Conservation (phyloP, 2,113 vertebrate genomes). For the Sprattus sprattus region DNA sequence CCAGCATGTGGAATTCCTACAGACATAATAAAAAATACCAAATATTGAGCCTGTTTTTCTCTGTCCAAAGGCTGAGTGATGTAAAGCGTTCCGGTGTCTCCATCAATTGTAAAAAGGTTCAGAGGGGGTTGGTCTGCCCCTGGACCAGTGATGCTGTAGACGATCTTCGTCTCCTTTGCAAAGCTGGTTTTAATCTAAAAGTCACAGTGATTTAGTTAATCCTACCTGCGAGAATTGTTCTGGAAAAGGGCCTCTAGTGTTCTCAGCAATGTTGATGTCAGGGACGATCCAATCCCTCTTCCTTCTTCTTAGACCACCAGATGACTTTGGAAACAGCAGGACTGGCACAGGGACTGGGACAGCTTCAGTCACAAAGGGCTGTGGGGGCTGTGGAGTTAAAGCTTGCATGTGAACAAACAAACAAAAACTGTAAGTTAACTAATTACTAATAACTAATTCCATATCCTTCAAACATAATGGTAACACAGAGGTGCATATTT, state of each 20-base stretch:
- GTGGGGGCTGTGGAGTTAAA: slow-evolving; percentile 38
- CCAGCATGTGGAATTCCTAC: background rate
- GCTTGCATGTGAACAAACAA: background rate
- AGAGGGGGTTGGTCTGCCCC: slow-evolving; percentile 47
- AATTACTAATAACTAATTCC: background rate
- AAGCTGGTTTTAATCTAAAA: slow-evolving; percentile 30
- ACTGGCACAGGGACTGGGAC: slow-evolving; percentile 36
- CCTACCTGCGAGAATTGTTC: slow-evolving; percentile 49
- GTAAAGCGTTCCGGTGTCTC: slow-evolving; percentile 34
- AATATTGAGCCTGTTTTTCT: slow-evolving; percentile 39
- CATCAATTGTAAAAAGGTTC: slow-evolving; percentile 43
- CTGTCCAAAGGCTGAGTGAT: slow-evolving; percentile 50
- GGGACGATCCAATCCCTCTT: slow-evolving; percentile 74
- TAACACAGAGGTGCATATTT: too few relatives aligned
- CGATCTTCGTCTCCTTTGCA: background rate
- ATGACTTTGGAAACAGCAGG: slow-evolving; percentile 56
- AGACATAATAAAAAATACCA: slow-evolving; percentile 25
- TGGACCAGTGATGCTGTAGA: slow-evolving; percentile 47
- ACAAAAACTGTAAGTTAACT: background rate
- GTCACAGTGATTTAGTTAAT: background rate
- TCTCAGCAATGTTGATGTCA: slow-evolving; percentile 46
- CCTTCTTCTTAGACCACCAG: slow-evolving; percentile 55
- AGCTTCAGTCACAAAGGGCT: slow-evolving; percentile 30
- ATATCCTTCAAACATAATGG: background rate
- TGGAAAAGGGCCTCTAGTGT: slow-evolving; percentile 56